These are phyloP conservation scores for Hemibagrus guttatus DNA, from an alignment of 2,797 vertebrate species.

Conservation along the genomic window DNA sequence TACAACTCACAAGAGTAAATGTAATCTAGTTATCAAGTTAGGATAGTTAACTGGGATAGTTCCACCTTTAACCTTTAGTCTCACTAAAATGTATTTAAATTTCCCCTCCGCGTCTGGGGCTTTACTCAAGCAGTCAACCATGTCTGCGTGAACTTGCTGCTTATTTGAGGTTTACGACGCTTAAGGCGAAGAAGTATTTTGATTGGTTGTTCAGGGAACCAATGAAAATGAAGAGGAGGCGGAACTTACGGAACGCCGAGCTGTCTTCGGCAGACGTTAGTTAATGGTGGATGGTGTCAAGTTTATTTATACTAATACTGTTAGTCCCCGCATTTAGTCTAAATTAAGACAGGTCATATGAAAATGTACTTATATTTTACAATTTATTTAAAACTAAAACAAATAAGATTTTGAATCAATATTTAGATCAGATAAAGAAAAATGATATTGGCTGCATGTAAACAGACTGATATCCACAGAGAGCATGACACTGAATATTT, in stretches of 20 bases:
- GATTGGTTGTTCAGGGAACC: neutral
- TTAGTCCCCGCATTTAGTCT: no score
- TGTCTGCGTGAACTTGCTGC: constrained; percentile 37
- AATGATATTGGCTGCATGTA: neutral
- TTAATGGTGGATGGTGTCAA: no score
- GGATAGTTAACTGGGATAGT: constrained; percentile 38
- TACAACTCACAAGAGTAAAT: neutral
- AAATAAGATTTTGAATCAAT: neutral
- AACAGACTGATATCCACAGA: no score
- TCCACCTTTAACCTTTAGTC: constrained; percentile 74
- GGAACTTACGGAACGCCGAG: neutral
- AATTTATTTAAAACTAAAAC: neutral
- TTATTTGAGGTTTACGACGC: neutral
- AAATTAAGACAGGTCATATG: no score
- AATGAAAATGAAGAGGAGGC: constrained; percentile 5
- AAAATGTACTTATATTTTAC: no score
- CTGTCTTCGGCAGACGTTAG: no score
- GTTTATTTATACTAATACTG: no score
- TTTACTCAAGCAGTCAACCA: constrained; percentile 71
- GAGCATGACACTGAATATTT: no score
- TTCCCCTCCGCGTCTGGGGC: constrained; percentile 81
- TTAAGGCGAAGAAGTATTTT: neutral
- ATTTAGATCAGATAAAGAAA: neutral
- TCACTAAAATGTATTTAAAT: constrained; percentile 88
- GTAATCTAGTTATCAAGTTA: neutral